Base-by-base conservation (phyloP, 2,113 vertebrate species). In the Hemibagrus wyckioides region DNA sequence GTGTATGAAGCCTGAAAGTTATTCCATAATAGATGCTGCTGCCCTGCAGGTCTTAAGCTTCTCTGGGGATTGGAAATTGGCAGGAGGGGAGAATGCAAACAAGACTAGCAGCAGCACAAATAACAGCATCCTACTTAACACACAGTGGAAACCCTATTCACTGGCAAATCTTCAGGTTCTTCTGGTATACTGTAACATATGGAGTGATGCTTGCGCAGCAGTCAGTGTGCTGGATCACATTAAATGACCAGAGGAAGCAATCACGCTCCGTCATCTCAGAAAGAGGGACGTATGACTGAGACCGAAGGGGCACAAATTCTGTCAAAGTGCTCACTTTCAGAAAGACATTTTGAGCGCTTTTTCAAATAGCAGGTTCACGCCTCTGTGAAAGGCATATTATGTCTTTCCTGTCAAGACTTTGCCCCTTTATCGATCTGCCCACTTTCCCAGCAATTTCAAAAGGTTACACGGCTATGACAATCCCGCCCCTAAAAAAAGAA, bases 401-500 rank as follows among this genome's bases (percentile, higher is more conserved):
- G 85, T 54, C 80, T 90, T 89, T 91, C 88, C 85, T 89, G 85
- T 90, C 33, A 25, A 89, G 80, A 80, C 54, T 82, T 89, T 83
- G 61, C 83, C 54, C 57, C 69, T 91, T 80, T 88, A 93, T 92
- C n/a, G 86, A 92, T 92, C 84, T 83, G 83, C 67, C 23, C 79
- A 23, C 79, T 65, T 73, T 75, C 71, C 39, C 71, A 63, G 76
- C 85, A 84, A 88, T 93, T 91, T 90, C 82, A 88, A 91, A 93
- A 92, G 90, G 89, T 92, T 87, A 86, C n/a, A 83, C 82, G 82
- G 67, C 82, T 83, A 88, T 91, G 89, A 91, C 82, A 91, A 88
- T 86, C 73, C 30, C 14, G 10, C 52, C 82, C 88, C 84, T 36
- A 87, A 71, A 88, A 39, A 71, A 65, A 25, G 67, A 85, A 56